Percentiles rank a stretch among this genome's conserved stretches.
Conservation (phyloP, 1,140 invertebrate genomes). For the Magallana angulata region DNA sequence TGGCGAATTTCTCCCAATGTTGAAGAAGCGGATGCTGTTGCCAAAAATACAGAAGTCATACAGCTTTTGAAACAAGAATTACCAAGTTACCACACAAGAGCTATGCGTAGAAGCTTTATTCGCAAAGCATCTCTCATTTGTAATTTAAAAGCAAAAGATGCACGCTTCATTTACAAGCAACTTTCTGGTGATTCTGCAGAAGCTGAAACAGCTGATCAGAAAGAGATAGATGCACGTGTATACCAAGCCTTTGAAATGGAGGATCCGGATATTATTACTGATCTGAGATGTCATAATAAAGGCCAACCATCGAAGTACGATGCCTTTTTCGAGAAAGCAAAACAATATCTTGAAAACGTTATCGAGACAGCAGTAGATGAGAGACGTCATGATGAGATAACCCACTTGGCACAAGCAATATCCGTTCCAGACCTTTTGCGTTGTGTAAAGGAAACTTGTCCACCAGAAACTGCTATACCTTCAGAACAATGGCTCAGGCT, state of each 20-base stretch:
- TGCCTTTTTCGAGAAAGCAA: not conserved
- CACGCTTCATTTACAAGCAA: conserved; percentile 4
- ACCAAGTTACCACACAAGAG: too few species aligned
- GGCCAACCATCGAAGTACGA: conserved; percentile 39
- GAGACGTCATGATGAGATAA: conserved; percentile 33
- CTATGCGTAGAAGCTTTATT: too few species aligned
- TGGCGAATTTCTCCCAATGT: conserved; percentile 32
- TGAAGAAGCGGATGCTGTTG: conserved; percentile 30
- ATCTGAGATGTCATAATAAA: conserved; percentile 6
- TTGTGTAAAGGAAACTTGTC: not conserved
- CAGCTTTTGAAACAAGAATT: too few species aligned
- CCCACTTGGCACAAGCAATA: conserved; percentile 38
- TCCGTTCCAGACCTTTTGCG: conserved; percentile 13
- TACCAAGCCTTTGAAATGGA: conserved; percentile 11
- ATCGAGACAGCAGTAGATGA: conserved; percentile 35
- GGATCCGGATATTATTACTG: conserved; percentile 16
- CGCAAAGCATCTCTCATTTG: too few species aligned
- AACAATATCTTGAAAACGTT: not conserved
- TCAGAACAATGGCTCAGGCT: conserved; percentile 41
- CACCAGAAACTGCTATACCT: conserved; percentile 46
- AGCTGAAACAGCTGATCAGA: not conserved
- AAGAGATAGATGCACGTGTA: not conserved
- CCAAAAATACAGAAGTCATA: too few species aligned
- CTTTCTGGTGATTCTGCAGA: not conserved
- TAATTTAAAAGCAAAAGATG: conserved; percentile 8